Conservation (phyloP, 2,888 invertebrate species). For the Drosophila testacea region DNA sequence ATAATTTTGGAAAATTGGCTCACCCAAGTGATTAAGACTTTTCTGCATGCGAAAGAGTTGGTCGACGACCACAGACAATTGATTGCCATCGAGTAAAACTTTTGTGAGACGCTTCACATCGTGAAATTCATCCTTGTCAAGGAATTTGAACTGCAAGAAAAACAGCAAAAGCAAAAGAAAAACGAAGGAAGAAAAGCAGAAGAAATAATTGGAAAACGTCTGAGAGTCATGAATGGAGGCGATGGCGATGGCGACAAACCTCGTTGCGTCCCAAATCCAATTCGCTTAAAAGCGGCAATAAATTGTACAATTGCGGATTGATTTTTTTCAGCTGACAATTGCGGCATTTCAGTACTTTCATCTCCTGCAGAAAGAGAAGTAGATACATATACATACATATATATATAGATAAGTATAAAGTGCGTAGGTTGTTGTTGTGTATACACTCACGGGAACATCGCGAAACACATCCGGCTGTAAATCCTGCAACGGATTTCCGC, state of each 20-base stretch:
- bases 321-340: conserved; percentile 90
- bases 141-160: conserved; percentile 88
- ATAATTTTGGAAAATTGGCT: conserved; percentile 46
- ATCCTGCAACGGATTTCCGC: conserved; percentile 90
- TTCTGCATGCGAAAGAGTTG: conserved; percentile 87
- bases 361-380: conserved; percentile 86
- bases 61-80: conserved; percentile 91
- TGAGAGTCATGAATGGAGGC: conserved; percentile 9
- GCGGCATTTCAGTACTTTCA: conserved; percentile 90
- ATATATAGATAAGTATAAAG: conserved; percentile 8
- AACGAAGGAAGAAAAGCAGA: conserved; percentile 19
- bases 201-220: conserved; percentile 64
- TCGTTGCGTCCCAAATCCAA: conserved; percentile 92
- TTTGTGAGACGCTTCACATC: conserved; percentile 89
- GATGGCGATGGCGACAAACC: conserved; percentile 69
- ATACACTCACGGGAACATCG: conserved; percentile 87
- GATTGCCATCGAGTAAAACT: conserved; percentile 91
- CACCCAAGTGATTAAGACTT: conserved; percentile 84
- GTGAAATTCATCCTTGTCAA: conserved; percentile 90
- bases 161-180: conserved; percentile 21
- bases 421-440: conserved; percentile 40
- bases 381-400: neutral
- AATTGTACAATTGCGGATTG: conserved; percentile 92
- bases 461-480: conserved; percentile 92
- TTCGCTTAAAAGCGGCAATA: conserved; percentile 90